Evolutionary conservation across 1,140 invertebrate species (phyloP).

Genomic region (roundworm (Caenorhabditis elegans)): DNA sequence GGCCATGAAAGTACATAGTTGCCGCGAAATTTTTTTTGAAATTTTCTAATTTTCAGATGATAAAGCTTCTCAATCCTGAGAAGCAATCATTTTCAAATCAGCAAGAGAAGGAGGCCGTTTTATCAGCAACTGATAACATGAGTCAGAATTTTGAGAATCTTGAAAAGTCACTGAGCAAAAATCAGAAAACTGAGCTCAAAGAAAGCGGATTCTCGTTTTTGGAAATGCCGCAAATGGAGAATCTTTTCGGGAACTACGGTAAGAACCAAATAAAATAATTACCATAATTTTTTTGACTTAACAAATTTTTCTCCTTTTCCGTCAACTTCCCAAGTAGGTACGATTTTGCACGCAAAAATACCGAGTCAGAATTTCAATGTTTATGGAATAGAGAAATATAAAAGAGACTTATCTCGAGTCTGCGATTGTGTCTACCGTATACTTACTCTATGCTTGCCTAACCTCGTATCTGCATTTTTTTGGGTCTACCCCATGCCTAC

Average conservation of each 20-base stretch:
- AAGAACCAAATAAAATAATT: too few species aligned
- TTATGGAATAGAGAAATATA: too few species aligned
- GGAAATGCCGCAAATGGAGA: conserved; percentile 50
- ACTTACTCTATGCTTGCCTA: too few species aligned
- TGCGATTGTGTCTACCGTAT: too few species aligned
- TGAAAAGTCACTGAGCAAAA: conserved; percentile 46
- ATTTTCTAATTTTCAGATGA: background rate
- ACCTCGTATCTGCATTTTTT: too few species aligned
- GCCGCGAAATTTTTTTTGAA: conserved; percentile 42
- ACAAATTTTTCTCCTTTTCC: too few species aligned
- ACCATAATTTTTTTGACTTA: too few species aligned
- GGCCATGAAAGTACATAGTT: conserved; percentile 51
- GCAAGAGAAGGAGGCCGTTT: background rate
- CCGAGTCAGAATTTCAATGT: too few species aligned
- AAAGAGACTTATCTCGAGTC: too few species aligned
- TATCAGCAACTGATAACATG: background rate
- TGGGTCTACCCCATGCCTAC: too few species aligned
- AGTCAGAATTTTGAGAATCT: background rate
- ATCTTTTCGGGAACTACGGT: conserved; percentile 42
- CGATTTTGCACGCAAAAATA: too few species aligned
- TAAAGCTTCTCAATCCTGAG: background rate
- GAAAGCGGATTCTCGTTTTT: conserved; percentile 57
- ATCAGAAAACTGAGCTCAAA: conserved; percentile 55
- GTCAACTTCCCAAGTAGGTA: too few species aligned
- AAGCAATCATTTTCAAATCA: background rate